Percentiles rank a stretch among this genome's conserved stretches.
Conservation (phyloP, 2,797 vertebrate species). For the Sebastes cheni region DNA sequence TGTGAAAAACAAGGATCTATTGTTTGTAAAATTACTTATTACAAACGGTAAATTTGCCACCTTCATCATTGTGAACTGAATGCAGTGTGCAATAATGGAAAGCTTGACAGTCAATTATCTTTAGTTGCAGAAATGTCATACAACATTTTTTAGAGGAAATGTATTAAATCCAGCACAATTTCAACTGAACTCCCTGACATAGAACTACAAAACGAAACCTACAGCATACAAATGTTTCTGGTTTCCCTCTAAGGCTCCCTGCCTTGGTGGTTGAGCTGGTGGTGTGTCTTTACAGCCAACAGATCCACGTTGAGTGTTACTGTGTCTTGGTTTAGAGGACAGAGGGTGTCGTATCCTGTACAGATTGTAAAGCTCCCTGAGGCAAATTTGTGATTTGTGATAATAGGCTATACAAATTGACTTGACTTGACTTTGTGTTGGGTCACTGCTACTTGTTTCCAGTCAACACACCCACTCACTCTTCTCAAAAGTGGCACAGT, state of each 20-base stretch:
- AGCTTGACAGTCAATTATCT: neutral
- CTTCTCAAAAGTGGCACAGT: constrained; percentile 70
- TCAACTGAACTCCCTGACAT: neutral
- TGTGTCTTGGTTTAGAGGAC: constrained; percentile 7
- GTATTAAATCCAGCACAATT: neutral
- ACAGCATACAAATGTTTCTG: neutral
- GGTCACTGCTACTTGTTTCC: constrained; percentile 67
- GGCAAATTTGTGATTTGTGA: no score
- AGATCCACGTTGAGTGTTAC: neutral
- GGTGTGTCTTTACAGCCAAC: neutral
- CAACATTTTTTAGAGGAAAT: neutral
- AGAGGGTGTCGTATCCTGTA: no score
- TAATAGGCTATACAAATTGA: no score
- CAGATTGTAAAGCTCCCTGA: no score
- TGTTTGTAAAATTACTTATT: neutral
- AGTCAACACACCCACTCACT: constrained; percentile 72
- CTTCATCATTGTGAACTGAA: neutral
- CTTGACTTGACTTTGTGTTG: neutral
- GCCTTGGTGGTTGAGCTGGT: neutral
- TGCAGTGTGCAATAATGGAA: neutral
- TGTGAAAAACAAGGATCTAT: neutral
- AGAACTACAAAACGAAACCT: neutral
- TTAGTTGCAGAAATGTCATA: neutral
- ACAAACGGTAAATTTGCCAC: neutral
- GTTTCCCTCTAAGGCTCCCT: neutral